Evolutionary conservation across 2,888 invertebrate species (phyloP).

Genomic region (Harmothoe impar): DNA sequence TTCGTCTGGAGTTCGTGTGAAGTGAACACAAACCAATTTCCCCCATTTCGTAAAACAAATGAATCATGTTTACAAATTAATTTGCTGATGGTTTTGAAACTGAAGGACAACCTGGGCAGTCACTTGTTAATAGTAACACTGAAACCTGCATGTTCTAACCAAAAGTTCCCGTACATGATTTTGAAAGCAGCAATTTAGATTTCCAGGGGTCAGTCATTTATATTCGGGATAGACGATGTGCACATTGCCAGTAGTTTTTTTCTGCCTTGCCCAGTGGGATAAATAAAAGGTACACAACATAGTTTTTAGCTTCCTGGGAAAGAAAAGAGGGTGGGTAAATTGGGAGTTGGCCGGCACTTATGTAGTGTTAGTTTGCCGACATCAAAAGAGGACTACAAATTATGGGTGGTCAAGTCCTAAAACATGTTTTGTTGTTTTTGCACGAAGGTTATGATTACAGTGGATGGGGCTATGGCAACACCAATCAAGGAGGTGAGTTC

Average conservation of each 20-base stretch:
- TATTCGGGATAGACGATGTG: background rate
- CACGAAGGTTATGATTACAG: slow-evolving; percentile 66
- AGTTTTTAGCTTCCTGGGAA: background rate
- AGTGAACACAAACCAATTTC: too few relatives aligned
- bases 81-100: background rate
- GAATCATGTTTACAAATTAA: background rate
- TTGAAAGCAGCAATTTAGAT: too few relatives aligned
- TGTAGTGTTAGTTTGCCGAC: background rate
- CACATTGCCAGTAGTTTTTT: slow-evolving; percentile 56
- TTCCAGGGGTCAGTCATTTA: too few relatives aligned
- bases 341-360: background rate
- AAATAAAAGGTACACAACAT: background rate
- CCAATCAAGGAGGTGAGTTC: slow-evolving; percentile 65
- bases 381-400: slow-evolving; percentile 16
- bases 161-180: too few relatives aligned
- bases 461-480: slow-evolving; percentile 66
- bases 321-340: background rate
- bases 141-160: background rate
- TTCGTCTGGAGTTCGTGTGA: background rate
- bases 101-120: background rate
- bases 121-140: background rate
- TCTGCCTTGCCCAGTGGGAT: background rate
- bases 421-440: slow-evolving; percentile 63
- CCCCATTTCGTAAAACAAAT: background rate
- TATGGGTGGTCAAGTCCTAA: slow-evolving; percentile 55